Evolutionary conservation across 2,797 vertebrate species (phyloP).

Genomic region (Sebastiscus albofasciatus): DNA sequence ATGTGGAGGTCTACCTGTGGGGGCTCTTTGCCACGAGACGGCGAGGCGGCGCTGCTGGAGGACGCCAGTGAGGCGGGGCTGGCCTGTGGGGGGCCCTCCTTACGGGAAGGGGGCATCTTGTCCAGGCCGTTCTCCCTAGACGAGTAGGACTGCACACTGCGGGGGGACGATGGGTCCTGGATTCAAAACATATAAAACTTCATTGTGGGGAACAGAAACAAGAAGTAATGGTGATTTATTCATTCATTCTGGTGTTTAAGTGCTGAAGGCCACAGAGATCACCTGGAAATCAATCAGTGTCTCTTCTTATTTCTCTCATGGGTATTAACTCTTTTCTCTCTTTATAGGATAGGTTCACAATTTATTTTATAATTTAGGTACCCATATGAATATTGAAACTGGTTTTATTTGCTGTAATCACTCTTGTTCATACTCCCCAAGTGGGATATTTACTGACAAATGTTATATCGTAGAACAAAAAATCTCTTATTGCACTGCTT

Average conservation of each 20-base stretch:
- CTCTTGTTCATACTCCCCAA: neutral
- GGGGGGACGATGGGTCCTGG: conserved; percentile 87
- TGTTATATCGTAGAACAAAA: too few relatives aligned
- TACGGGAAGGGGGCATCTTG: conserved; percentile 84
- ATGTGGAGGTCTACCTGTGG: conserved; percentile 70
- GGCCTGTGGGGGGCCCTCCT: conserved; percentile 83
- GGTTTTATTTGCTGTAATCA: neutral
- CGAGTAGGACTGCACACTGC: conserved; percentile 90
- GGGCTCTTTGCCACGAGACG: conserved; percentile 83
- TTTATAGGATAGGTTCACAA: neutral
- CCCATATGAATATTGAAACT: neutral
- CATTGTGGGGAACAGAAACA: neutral
- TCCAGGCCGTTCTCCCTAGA: conserved; percentile 90
- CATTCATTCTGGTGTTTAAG: neutral
- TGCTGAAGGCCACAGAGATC: neutral
- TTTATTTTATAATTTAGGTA: neutral
- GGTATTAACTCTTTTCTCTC: neutral
- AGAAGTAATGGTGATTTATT: neutral
- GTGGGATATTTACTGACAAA: too few relatives aligned
- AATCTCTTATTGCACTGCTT: too few relatives aligned
- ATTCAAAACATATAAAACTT: neutral
- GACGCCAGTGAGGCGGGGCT: conserved; percentile 89
- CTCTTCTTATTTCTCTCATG: neutral
- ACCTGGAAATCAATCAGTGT: neutral
- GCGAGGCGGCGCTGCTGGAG: conserved; percentile 88